These are phyloP conservation scores for Gymnarchus niloticus DNA, from an alignment of 2,113 vertebrate species.

Conservation along the genomic window DNA sequence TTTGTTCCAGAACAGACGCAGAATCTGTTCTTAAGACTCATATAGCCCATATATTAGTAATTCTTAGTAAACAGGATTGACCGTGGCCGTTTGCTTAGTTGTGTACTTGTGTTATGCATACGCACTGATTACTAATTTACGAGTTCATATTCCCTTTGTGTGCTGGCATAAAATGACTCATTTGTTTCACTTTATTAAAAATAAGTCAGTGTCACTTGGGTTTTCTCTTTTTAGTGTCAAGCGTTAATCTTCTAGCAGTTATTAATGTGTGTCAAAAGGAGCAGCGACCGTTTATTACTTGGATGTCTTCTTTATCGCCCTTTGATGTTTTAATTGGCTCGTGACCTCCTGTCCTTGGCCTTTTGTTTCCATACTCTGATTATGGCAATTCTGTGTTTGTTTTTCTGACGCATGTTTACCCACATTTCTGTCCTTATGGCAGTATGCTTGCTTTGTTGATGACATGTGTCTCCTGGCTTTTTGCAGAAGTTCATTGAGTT, in stretches of 20 bases:
- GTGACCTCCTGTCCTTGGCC: not conserved
- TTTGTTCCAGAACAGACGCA: not conserved
- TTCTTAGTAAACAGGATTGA: not conserved
- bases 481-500: constrained; percentile 96
- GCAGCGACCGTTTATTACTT: not conserved
- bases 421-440: not conserved
- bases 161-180: not conserved
- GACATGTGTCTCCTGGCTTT: constrained; percentile 10
- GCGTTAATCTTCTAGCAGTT: not conserved
- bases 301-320: not conserved
- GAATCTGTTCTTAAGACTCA: too few relatives aligned
- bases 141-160: not conserved
- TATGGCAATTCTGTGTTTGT: not conserved
- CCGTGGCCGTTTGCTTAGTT: not conserved
- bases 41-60: not conserved
- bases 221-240: not conserved
- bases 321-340: not conserved
- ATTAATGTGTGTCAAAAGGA: not conserved
- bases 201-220: not conserved
- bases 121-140: not conserved
- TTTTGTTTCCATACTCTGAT: not conserved
- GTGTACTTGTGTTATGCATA: not conserved
- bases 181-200: not conserved
- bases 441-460: not conserved
- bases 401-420: not conserved